Conservation (phyloP, 1,140 invertebrate genomes). For the Trinorchestia longiramus region DNA sequence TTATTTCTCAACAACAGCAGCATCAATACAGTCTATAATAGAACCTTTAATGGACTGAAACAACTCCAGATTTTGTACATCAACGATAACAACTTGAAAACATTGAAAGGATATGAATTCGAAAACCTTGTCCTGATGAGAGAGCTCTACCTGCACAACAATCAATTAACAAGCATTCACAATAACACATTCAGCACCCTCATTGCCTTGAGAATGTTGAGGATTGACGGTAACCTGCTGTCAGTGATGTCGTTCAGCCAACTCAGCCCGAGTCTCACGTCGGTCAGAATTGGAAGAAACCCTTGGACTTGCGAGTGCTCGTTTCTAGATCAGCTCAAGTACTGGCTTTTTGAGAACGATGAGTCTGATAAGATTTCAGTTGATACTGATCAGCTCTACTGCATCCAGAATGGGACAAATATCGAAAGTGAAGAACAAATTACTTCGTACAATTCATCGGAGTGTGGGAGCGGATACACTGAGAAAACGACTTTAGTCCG, state of each 20-base stretch:
- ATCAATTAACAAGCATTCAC: conserved; percentile 79
- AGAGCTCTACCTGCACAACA: conserved; percentile 78
- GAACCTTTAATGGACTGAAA: conserved; percentile 89
- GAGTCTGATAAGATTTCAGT: conserved; percentile 75
- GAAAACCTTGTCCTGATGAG: conserved; percentile 77
- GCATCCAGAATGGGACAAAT: conserved; percentile 64
- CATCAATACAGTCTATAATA: conserved; percentile 87
- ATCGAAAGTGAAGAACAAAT: conserved; percentile 59
- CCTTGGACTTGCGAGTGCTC: conserved; percentile 91
- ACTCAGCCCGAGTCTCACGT: conserved; percentile 74
- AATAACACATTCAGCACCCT: conserved; percentile 84
- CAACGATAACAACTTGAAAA: conserved; percentile 82
- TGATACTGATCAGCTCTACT: conserved; percentile 73
- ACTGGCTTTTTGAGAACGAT: conserved; percentile 76
- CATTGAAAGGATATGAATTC: conserved; percentile 87
- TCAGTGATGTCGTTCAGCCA: conserved; percentile 82
- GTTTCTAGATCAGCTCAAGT: conserved; percentile 82
- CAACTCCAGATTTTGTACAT: conserved; percentile 85
- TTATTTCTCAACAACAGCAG: conserved; percentile 87
- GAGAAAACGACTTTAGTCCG: conserved; percentile 59
- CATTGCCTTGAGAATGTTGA: conserved; percentile 78
- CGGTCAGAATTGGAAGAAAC: conserved; percentile 81
- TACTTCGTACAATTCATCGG: conserved; percentile 61
- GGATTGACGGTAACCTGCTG: conserved; percentile 83
- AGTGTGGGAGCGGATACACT: conserved; percentile 58